Evolutionary conservation across 2,888 invertebrate species (phyloP).

Genomic region (Acleris cristana): DNA sequence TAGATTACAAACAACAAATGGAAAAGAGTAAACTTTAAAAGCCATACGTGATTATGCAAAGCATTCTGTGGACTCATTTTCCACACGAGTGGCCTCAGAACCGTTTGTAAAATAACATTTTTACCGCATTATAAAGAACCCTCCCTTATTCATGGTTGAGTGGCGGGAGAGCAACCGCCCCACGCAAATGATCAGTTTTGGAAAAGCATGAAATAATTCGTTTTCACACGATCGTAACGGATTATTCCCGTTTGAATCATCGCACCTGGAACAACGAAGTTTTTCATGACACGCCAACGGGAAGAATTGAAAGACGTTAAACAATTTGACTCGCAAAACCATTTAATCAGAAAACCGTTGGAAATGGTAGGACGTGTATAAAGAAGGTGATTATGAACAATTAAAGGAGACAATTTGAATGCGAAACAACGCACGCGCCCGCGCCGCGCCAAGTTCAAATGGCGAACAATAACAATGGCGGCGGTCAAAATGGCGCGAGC

Average conservation of each 20-base stretch:
- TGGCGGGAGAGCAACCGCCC: slow-evolving; percentile 56
- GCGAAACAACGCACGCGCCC: slow-evolving; percentile 75
- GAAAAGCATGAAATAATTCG: slow-evolving; percentile 51
- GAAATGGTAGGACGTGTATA: slow-evolving; percentile 47
- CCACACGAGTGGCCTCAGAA: slow-evolving; percentile 59
- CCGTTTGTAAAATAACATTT: slow-evolving; percentile 70
- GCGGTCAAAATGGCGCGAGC: slow-evolving; percentile 77
- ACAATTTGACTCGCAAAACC: slow-evolving; percentile 8
- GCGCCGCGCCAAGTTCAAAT: slow-evolving; percentile 79
- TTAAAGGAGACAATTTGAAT: slow-evolving; percentile 71
- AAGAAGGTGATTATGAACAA: slow-evolving; percentile 55
- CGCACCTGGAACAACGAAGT: not conserved
- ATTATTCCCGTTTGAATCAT: slow-evolving; percentile 11
- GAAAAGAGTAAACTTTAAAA: slow-evolving; percentile 28
- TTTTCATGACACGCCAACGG: too few species aligned
- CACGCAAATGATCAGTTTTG: slow-evolving; percentile 56
- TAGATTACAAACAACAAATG: not conserved
- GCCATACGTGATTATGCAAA: slow-evolving; percentile 55
- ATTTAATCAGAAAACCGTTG: slow-evolving; percentile 38
- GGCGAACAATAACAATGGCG: slow-evolving; percentile 78
- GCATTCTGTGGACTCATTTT: slow-evolving; percentile 61
- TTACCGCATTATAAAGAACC: slow-evolving; percentile 71
- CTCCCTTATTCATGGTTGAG: slow-evolving; percentile 58
- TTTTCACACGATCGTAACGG: slow-evolving; percentile 50
- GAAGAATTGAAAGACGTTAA: not conserved